Evolutionary conservation across 2,888 invertebrate species (phyloP).

Genomic region (Agrochola circellaris): DNA sequence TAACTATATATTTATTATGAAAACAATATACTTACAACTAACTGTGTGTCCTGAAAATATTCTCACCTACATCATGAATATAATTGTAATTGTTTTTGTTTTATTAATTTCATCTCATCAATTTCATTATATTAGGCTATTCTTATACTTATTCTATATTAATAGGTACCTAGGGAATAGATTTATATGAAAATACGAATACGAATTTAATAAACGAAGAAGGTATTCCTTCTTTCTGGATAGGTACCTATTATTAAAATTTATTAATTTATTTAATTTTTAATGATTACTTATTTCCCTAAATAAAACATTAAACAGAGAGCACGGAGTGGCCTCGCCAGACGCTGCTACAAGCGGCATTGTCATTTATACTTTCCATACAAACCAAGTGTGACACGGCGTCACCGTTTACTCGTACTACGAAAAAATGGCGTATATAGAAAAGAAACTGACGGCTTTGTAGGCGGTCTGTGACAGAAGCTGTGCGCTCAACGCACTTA

Average conservation of each 20-base stretch:
- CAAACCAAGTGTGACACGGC: not conserved
- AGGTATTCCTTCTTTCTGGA: not conserved
- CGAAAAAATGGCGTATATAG: not conserved
- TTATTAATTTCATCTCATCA: conserved; percentile 12
- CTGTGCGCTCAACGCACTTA: not conserved
- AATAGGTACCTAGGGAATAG: conserved; percentile 37
- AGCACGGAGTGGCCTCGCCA: not conserved
- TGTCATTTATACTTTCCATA: not conserved
- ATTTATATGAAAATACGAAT: conserved; percentile 18
- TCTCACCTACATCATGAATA: conserved; percentile 1
- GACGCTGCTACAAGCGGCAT: not conserved
- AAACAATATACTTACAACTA: not conserved
- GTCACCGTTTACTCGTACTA: not conserved
- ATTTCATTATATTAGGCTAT: not conserved
- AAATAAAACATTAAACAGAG: not conserved
- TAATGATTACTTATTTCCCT: not conserved
- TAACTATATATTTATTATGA: not conserved
- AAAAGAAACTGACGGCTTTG: not conserved
- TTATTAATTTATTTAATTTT: conserved; percentile 15
- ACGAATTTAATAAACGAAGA: conserved; percentile 35
- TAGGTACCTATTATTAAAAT: conserved; percentile 30
- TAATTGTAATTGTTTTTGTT: not conserved
- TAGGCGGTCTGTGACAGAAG: not conserved
- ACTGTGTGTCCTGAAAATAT: conserved; percentile 4
- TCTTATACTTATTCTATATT: not conserved